Evolutionary conservation across 2,888 invertebrate genomes (phyloP), one percentile per base, ranked within the genome.

Genomic region (Nomada fucata): DNA sequence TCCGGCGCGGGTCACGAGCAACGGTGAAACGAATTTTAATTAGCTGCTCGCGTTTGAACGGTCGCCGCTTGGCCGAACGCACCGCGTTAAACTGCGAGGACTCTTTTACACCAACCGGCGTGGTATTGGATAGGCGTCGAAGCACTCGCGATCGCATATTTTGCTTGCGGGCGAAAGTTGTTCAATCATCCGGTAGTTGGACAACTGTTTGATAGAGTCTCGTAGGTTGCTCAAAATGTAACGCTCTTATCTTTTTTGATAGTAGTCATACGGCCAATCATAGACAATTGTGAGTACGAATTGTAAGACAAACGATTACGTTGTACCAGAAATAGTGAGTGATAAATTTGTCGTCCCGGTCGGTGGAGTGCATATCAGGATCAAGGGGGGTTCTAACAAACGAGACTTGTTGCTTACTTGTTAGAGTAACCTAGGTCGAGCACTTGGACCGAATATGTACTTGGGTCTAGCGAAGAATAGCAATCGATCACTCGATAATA

Each of bases 11-110:
- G 42, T n/a, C 59, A 47, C 36, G 36, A 42, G 42, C 4, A 42
- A 13, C 42, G 26, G 15, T 5, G 9, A 29, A 60, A 60, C 61
- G 61, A 61, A 71, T 71, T 60, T 53, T 53, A 71, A 71, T 71
- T 61, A 36, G 23, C 50, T n/a, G 50, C 20, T 26, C 20, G 0
- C 26, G 44, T 15, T 42, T n/a, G 42, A 53, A 42, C 36, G 15
- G 13, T 0, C 20, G 3, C 5, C 64, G 42, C 20, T 20, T 47
- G 18, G 26, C 11, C 26, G 7, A 26, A 26, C 26, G 42, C 2
- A 20, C 18, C 7, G 36, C 15, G 68, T n/a, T 57, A 11, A 15
- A 53, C n/a, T 42, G 15, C 7, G 44, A 9, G 15, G 63, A n/a
- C 13, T 47, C 47, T 65, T 53, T 53, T n/a, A n/a, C 7, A n/a